Evolutionary conservation across 2,113 vertebrate species (phyloP).

Genomic region (Plecturocebus donacophilus): DNA sequence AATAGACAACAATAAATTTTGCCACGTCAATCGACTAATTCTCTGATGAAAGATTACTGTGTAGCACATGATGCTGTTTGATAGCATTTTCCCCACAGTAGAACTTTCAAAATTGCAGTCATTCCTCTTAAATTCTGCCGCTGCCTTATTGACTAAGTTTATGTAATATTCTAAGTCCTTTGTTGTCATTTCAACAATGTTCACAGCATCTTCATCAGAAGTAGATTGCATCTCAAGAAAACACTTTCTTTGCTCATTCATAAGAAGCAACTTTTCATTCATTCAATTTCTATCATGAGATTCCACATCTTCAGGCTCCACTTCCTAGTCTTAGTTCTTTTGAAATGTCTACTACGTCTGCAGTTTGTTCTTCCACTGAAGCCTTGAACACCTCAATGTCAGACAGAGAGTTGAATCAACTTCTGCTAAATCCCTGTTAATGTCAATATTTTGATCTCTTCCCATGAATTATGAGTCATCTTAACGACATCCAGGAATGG

Average conservation of each 20-base stretch:
- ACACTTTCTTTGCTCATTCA: background rate
- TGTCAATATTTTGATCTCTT: background rate
- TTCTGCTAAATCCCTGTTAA: background rate
- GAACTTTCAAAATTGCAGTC: background rate
- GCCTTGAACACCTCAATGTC: background rate
- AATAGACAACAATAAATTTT: background rate
- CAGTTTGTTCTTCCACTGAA: background rate
- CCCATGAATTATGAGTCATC: background rate
- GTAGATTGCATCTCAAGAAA: background rate
- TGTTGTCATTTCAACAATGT: background rate
- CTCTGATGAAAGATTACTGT: background rate
- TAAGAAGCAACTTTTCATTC: background rate
- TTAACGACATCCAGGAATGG: background rate
- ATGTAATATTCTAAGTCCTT: background rate
- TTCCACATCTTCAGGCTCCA: background rate
- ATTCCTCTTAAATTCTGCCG: background rate
- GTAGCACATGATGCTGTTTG: background rate
- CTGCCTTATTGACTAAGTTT: background rate
- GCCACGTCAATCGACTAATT: background rate
- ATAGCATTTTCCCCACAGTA: background rate
- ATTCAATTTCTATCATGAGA: background rate
- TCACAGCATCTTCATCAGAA: background rate
- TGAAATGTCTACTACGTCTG: background rate
- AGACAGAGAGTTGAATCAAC: too few species aligned
- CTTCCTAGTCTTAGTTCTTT: background rate